Conservation (phyloP, 1,140 invertebrate species). For the Neodiprion pinetum region DNA sequence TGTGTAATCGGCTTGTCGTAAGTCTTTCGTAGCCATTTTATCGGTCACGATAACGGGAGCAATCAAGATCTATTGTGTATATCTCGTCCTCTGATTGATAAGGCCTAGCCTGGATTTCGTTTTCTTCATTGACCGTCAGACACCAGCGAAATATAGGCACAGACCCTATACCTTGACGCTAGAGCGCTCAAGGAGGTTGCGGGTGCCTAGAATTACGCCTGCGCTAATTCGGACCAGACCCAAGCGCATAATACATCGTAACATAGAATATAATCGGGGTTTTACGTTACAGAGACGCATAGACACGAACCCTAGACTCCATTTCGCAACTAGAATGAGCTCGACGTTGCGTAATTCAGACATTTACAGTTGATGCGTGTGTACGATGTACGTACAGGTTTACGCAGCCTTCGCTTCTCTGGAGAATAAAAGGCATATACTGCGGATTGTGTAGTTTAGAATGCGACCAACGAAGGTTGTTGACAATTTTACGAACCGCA, state of each 20-base stretch:
- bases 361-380: neutral
- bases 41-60: neutral
- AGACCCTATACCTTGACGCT: neutral
- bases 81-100: neutral
- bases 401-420: neutral
- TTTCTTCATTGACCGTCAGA: neutral
- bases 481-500: neutral
- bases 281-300: neutral
- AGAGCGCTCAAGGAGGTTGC: neutral
- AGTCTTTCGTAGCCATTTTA: neutral
- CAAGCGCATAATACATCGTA: neutral
- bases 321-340: neutral
- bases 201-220: neutral
- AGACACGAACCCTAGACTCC: neutral
- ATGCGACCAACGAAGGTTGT: neutral
- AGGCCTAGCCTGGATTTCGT: neutral
- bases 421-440: neutral
- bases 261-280: neutral
- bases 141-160: neutral
- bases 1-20: neutral
- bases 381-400: neutral
- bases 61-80: neutral
- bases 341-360: neutral
- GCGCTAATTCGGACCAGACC: neutral
- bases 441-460: neutral